phyloP scores from a whole-genome alignment of 2,797 vertebrate species.

The Sebastes reedi region DNA sequence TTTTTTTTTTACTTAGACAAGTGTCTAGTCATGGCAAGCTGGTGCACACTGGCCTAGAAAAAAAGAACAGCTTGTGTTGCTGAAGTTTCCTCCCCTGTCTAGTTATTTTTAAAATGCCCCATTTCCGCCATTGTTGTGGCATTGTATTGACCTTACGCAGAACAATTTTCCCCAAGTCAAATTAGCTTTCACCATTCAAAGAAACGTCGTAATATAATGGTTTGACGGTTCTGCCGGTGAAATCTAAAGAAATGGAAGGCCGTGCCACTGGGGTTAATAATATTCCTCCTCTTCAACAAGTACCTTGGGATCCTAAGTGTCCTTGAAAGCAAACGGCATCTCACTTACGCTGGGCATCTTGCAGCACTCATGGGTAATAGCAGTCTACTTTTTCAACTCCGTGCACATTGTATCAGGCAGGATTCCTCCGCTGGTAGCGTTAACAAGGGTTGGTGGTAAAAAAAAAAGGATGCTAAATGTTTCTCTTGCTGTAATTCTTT shows the following conservation, averaged over 20 bases:
- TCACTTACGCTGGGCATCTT: constrained; percentile 77
- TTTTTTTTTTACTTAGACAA: constrained; percentile 63
- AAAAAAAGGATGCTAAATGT: constrained; percentile 14
- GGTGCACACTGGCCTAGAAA: constrained; percentile 84
- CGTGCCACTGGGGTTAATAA: constrained; percentile 88
- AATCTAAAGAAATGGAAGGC: constrained; percentile 82
- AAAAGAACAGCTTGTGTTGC: constrained; percentile 83
- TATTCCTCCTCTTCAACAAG: constrained; percentile 90
- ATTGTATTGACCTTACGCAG: constrained; percentile 86
- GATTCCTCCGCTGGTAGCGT: constrained; percentile 15
- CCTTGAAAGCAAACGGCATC: constrained; percentile 85
- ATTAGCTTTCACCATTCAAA: constrained; percentile 86
- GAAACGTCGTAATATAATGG: constrained; percentile 82
- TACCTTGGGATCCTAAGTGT: constrained; percentile 85
- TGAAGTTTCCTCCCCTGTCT: constrained; percentile 82
- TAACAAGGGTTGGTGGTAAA: constrained; percentile 26
- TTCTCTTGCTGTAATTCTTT: constrained; percentile 27
- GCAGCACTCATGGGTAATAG: constrained; percentile 71
- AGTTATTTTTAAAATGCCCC: constrained; percentile 88
- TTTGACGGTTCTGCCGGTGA: constrained; percentile 82
- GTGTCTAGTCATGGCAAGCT: constrained; percentile 81
- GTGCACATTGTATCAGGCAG: constrained; percentile 29
- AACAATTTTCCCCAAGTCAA: constrained; percentile 87
- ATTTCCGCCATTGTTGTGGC: constrained; percentile 88
- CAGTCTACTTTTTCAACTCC: constrained; percentile 64